These are phyloP conservation scores for Bembecia ichneumoniformis DNA, from an alignment of 2,888 invertebrate genomes.

Conservation along the genomic window DNA sequence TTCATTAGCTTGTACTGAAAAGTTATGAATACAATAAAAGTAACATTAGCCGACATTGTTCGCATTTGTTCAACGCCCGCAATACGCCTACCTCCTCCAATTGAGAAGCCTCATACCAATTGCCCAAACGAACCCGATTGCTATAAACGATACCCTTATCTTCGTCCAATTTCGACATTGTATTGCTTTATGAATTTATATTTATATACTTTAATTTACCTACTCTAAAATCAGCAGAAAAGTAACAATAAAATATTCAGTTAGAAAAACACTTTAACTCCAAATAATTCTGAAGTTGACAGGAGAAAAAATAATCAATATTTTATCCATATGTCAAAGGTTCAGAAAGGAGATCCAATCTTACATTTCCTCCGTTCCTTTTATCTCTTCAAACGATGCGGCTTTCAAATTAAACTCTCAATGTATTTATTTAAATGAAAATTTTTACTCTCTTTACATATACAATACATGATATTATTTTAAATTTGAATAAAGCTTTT, in stretches of 20 bases:
- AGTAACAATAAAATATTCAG: slow-evolving; percentile 2
- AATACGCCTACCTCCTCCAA: slow-evolving; percentile 46
- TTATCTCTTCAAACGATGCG: too few species aligned
- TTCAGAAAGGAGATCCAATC: too few species aligned
- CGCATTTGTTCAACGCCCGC: neutral
- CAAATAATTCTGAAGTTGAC: too few species aligned
- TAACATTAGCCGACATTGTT: slow-evolving; percentile 3
- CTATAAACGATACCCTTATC: slow-evolving; percentile 56
- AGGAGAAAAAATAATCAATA: too few species aligned
- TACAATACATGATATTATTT: too few species aligned
- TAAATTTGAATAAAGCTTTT: too few species aligned
- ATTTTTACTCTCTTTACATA: too few species aligned
- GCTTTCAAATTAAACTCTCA: too few species aligned
- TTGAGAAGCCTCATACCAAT: slow-evolving; percentile 60
- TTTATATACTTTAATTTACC: slow-evolving; percentile 2
- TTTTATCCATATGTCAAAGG: too few species aligned
- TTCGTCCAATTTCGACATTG: slow-evolving; percentile 31
- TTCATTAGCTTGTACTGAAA: slow-evolving; percentile 49
- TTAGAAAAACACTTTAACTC: too few species aligned
- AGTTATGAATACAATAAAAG: neutral
- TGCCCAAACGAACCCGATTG: slow-evolving; percentile 52
- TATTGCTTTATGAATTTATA: slow-evolving; percentile 2
- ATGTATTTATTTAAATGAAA: too few species aligned
- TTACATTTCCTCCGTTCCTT: too few species aligned
- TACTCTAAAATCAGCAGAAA: slow-evolving; percentile 1